Conservation (phyloP, 2,113 vertebrate species). For the Atlantisia rogersi region DNA sequence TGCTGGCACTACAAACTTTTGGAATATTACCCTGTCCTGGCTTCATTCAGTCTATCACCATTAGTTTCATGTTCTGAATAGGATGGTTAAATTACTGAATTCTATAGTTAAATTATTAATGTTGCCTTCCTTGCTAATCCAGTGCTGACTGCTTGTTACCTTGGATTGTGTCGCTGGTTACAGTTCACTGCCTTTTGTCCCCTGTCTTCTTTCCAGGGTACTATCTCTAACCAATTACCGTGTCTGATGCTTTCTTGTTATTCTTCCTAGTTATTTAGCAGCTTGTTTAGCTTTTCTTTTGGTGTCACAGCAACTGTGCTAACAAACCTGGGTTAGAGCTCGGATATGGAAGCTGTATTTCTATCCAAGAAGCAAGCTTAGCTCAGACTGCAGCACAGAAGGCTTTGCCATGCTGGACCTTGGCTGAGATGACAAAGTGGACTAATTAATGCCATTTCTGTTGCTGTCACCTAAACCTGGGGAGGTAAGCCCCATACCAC, state of each 20-base stretch:
- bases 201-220: slow-evolving; percentile 30
- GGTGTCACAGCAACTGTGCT: neutral
- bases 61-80: slow-evolving; percentile 28
- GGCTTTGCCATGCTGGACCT: neutral
- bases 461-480: neutral
- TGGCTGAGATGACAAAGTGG: neutral
- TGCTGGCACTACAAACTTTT: neutral
- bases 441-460: slow-evolving; percentile 4
- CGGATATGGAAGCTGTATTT: neutral
- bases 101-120: slow-evolving; percentile 46
- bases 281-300: neutral
- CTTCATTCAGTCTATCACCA: neutral
- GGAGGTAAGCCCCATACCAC: neutral
- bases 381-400: neutral
- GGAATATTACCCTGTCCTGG: neutral
- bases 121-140: slow-evolving; percentile 51
- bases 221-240: slow-evolving; percentile 30
- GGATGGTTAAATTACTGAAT: slow-evolving; percentile 31
- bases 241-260: slow-evolving; percentile 6
- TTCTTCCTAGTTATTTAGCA: neutral
- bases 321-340: neutral
- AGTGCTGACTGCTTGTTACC: slow-evolving; percentile 23
- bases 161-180: slow-evolving; percentile 20
- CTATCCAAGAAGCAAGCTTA: neutral
- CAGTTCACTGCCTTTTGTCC: slow-evolving; percentile 54